Percentiles rank a stretch among this genome's conserved stretches.
Evolutionary conservation across 2,113 vertebrate species (phyloP).

Genomic region (Triplophysa dalaica): DNA sequence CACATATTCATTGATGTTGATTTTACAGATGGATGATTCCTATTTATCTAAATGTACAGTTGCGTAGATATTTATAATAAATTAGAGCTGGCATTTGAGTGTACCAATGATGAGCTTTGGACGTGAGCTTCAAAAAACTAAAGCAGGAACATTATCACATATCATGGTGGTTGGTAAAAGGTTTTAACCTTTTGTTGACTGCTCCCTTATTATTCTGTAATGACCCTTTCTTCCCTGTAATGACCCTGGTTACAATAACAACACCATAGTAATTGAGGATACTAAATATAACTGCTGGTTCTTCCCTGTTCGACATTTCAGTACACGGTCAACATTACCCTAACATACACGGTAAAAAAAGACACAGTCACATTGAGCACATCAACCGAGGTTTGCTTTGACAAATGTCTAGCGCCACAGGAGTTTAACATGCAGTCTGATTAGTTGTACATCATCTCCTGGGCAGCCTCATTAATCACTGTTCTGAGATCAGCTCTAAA

Average conservation of each 20-base stretch:
- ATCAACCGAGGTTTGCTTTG: neutral
- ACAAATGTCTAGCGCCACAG: neutral
- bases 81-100: no score
- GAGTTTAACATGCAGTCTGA: neutral
- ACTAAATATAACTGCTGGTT: conserved; percentile 2
- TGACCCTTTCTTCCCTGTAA: neutral
- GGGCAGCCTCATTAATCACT: conserved; percentile 5
- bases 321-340: neutral
- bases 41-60: no score
- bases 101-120: no score
- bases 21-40: no score
- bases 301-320: conserved; percentile 17
- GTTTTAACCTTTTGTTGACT: conserved; percentile 4
- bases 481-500: neutral
- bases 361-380: neutral
- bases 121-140: neutral
- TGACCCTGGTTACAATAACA: conserved; percentile 1
- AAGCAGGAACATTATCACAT: neutral
- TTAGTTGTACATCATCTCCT: neutral
- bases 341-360: conserved; percentile 5
- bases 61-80: no score
- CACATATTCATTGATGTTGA: no score
- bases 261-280: neutral
- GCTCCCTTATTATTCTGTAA: neutral
- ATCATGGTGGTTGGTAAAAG: neutral